Evolutionary conservation across 30 jellyfish, hydroid and myxozoan species (phyloP), one percentile per base, ranked within the genome.

Genomic region (Cassiopea xamachana): DNA sequence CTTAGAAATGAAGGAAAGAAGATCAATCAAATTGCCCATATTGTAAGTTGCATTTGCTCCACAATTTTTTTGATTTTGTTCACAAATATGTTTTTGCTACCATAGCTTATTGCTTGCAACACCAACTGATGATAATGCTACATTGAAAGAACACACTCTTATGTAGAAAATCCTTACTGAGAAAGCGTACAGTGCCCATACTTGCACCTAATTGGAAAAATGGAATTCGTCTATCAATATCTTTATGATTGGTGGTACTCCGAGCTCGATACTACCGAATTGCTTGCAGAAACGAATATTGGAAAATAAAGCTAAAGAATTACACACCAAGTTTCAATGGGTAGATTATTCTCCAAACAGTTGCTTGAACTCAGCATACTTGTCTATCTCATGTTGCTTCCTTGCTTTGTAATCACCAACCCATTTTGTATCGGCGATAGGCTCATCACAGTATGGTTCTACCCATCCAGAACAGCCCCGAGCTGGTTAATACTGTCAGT

Each of bases 1-100:
- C 81, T 75, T 68, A 93, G 92, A 82, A 94, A 94, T 6, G 98
- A 94, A 86, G 98, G 97, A 39, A 84, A 84, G 60, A 73, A 84
- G 16, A 84, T 84, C 60, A 70, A 59, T 44, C 92, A 84, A 6
- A 16, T 69, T 43, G 92, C 92, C 8, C 19, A 58, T 51, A 64
- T 45, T 82, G 92, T 84, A n/a, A 60, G 76, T 67, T 58, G 12
- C 10, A 27, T 27, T 27, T 27, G 39, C 39, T 27, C 39, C 39
- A n/a, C 39, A 27, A 27, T 27, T 27, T 27, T 27, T 27, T 27
- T 27, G 39, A 27, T 27, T 27, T 27, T 27, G 39, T 27, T 27
- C 39, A 27, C 39, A 27, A 27, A 27, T 27, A 27, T 27, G 39
- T 27, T 27, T 27, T 27, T 27, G 39, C 39, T 27, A 27, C 39